These are phyloP conservation scores for Coreoperca whiteheadi DNA, from an alignment of 2,113 vertebrate species.

Conservation along the genomic window DNA sequence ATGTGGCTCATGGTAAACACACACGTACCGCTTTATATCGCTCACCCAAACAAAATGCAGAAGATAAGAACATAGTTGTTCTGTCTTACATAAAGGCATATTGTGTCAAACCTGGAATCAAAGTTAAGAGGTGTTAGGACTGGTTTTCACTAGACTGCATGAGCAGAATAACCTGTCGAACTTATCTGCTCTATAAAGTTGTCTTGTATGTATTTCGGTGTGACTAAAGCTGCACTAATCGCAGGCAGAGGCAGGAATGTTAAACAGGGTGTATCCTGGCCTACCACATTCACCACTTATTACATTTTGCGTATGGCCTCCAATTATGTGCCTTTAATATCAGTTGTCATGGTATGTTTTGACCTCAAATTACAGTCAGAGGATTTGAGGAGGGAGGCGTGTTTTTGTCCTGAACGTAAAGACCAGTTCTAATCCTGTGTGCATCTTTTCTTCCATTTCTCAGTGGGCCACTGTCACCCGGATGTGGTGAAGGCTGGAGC, in stretches of 20 bases:
- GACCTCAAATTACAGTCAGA: conserved; percentile 22
- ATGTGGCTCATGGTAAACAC: conserved; percentile 93
- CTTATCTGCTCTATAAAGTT: not conserved
- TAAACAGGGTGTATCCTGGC: not conserved
- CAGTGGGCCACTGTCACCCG: conserved; percentile 96
- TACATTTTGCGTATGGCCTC: not conserved
- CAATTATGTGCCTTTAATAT: conserved; percentile 12
- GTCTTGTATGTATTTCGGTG: not conserved
- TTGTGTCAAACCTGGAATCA: not conserved
- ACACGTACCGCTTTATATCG: not conserved
- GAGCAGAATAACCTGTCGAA: not conserved
- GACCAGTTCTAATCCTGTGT: not conserved
- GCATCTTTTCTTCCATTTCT: not conserved
- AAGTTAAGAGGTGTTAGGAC: not conserved
- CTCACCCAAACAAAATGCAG: not conserved
- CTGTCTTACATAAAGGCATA: not conserved
- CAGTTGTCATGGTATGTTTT: not conserved
- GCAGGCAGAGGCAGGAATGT: not conserved
- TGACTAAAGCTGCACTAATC: not conserved
- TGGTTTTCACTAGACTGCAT: not conserved
- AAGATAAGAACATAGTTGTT: not conserved
- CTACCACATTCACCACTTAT: not conserved
- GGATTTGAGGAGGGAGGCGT: not conserved
- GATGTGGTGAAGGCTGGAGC: conserved; percentile 90
- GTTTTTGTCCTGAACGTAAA: not conserved